Conservation (phyloP, 2,888 invertebrate genomes). For the Acanthopleura granulata region DNA sequence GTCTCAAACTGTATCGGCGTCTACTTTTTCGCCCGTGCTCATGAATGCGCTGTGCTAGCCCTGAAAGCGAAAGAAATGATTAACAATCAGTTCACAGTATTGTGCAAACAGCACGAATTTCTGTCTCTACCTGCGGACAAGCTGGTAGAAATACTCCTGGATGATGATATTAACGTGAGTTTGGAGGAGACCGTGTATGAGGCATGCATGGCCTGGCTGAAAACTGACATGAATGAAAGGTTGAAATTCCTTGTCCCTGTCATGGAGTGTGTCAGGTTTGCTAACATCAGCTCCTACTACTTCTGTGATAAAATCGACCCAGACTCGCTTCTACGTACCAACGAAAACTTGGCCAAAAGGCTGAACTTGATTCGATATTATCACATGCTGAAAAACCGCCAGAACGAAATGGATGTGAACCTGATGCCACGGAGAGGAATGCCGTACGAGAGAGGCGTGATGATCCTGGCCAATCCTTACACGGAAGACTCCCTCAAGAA, state of each 20-base stretch:
- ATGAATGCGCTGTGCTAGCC: conserved; percentile 58
- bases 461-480: conserved; percentile 67
- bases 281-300: conserved; percentile 66
- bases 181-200: conserved; percentile 63
- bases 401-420: conserved; percentile 64
- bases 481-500: conserved; percentile 63
- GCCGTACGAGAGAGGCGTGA: conserved; percentile 59
- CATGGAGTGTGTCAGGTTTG: conserved; percentile 64
- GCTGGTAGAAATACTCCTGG: conserved; percentile 62
- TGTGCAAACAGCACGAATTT: conserved; percentile 63
- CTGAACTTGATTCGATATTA: conserved; percentile 58
- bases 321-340: conserved; percentile 45
- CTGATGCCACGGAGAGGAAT: conserved; percentile 62
- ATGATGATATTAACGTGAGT: conserved; percentile 61
- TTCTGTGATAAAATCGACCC: conserved; percentile 66
- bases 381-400: conserved; percentile 64
- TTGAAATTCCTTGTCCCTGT: conserved; percentile 44
- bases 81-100: conserved; percentile 44
- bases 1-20: conserved; percentile 65
- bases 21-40: conserved; percentile 66
- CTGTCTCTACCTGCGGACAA: conserved; percentile 62
- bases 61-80: conserved; percentile 55
- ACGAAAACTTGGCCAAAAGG: conserved; percentile 40
- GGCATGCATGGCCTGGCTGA: conserved; percentile 63
- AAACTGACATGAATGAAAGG: conserved; percentile 41